Percentiles rank a stretch among this genome's conserved stretches.
Evolutionary conservation across 2,888 invertebrate species (phyloP).

Genomic region (Cryptocephalus moraei): DNA sequence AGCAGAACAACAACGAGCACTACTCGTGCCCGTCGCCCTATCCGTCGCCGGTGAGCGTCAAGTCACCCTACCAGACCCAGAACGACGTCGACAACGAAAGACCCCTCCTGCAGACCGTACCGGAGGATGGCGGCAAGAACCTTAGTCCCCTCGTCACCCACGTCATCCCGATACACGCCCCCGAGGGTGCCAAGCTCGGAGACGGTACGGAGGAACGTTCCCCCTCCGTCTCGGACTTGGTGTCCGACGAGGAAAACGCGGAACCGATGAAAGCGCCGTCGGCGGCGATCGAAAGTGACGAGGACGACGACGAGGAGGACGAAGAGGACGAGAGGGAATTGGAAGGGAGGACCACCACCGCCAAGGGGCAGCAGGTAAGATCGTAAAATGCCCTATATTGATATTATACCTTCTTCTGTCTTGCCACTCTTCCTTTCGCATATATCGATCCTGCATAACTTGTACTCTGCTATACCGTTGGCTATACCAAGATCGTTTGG

Average conservation of each 20-base stretch:
- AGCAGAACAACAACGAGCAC: conserved; percentile 9
- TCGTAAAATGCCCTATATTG: no score
- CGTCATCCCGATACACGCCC: conserved; percentile 6
- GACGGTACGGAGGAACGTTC: no score
- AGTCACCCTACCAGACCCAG: neutral
- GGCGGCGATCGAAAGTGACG: conserved; percentile 13
- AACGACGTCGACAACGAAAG: neutral
- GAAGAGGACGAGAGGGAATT: conserved; percentile 68
- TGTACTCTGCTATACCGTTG: no score
- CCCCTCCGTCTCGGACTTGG: no score
- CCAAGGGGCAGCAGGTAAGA: conserved; percentile 67
- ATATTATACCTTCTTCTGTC: no score
- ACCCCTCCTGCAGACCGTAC: neutral
- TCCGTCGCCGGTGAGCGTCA: conserved; percentile 17
- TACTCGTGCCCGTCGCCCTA: conserved; percentile 15
- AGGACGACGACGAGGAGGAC: conserved; percentile 43
- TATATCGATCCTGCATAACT: no score
- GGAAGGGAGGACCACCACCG: conserved; percentile 70
- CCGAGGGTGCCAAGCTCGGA: neutral
- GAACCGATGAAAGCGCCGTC: neutral
- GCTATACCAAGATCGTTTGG: no score
- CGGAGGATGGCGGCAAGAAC: conserved; percentile 2
- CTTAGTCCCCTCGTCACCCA: conserved; percentile 3
- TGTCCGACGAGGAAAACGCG: conserved; percentile 1
- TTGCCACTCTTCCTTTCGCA: no score